These are phyloP conservation scores for Porites lutea DNA, from an alignment of 64 coral and sea anemone species.

Conservation along the genomic window DNA sequence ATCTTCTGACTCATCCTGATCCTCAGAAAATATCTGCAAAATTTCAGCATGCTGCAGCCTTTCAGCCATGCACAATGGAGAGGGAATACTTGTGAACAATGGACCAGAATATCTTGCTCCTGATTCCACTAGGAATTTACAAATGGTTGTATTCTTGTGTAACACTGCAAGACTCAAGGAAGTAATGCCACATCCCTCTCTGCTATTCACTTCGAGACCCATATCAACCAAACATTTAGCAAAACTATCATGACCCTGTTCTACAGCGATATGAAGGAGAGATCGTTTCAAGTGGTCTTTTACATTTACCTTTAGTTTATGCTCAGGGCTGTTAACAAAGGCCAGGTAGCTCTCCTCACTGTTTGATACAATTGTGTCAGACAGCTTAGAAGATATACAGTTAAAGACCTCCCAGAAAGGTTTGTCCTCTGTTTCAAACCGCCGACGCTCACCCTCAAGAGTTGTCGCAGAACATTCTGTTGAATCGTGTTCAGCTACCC, in stretches of 20 bases:
- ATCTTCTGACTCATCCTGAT: too few relatives aligned
- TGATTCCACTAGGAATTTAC: not conserved
- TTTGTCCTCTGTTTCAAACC: conserved; percentile 44
- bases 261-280: conserved; percentile 45
- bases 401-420: conserved; percentile 33
- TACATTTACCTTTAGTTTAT: conserved; percentile 9
- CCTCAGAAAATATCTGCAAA: too few relatives aligned
- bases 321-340: not conserved
- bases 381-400: not conserved
- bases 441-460: conserved; percentile 1
- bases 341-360: not conserved
- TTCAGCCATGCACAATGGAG: too few relatives aligned
- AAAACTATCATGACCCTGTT: not conserved
- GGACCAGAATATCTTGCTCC: not conserved
- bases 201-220: conserved; percentile 12
- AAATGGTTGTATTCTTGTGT: not conserved
- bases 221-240: conserved; percentile 15
- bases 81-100: too few relatives aligned
- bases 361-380: not conserved
- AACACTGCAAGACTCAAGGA: conserved; percentile 29
- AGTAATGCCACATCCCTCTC: conserved; percentile 46
- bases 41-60: too few relatives aligned
- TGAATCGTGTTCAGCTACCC: too few relatives aligned
- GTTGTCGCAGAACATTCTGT: not conserved
- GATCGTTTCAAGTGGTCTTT: conserved; percentile 31